Conservation (phyloP, 2,113 vertebrate genomes). For the Scolopax mira region DNA sequence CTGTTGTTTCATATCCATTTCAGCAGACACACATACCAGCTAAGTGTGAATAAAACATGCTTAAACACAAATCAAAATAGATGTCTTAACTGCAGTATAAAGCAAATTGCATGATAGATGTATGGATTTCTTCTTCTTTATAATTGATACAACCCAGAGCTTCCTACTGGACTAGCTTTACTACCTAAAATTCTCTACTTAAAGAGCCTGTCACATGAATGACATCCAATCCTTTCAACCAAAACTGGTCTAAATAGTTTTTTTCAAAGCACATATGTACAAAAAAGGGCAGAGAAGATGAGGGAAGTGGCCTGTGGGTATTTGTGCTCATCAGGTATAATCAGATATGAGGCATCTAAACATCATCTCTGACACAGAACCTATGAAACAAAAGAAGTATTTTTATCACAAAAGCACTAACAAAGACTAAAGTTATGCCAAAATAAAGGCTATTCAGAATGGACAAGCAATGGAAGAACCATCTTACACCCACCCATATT, state of each 20-base stretch:
- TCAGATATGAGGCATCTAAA: not conserved
- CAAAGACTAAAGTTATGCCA: not conserved
- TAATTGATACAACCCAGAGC: not conserved
- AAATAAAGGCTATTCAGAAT: not conserved
- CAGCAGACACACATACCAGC: not conserved
- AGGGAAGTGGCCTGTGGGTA: not conserved
- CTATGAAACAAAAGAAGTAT: not conserved
- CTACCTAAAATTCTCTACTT: not conserved
- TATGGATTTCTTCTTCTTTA: not conserved
- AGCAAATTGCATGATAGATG: not conserved
- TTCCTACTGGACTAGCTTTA: not conserved
- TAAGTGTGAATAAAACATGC: not conserved
- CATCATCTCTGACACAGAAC: not conserved
- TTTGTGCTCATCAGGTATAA: not conserved
- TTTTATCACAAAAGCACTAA: not conserved
- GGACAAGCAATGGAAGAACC: not conserved
- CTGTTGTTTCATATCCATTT: not conserved
- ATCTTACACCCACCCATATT: not conserved
- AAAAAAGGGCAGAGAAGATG: not conserved
- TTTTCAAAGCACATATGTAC: not conserved
- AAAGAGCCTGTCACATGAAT: not conserved
- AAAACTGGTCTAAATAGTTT: not conserved
- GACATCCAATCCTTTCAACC: not conserved
- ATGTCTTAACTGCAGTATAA: not conserved
- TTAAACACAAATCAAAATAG: not conserved